phyloP scores from a whole-genome alignment of 2,888 invertebrate species.

The Ectropis crepuscularia region DNA sequence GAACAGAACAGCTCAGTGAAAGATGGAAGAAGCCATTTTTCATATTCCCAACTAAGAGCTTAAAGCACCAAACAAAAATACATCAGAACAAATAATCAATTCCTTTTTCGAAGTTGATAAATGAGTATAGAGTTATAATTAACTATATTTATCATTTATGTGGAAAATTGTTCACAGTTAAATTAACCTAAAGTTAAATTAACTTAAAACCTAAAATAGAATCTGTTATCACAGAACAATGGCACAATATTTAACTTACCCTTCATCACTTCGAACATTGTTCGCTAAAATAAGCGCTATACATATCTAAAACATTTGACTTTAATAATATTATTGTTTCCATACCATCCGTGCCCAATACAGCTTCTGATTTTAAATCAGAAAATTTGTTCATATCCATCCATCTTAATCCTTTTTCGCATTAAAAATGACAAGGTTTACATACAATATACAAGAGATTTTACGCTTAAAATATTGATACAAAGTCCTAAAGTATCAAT shows the following conservation, averaged over 20 bases:
- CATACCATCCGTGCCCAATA: slow-evolving; percentile 54
- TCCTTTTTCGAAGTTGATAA: too few relatives aligned
- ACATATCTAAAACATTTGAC: slow-evolving; percentile 32
- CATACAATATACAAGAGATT: not conserved
- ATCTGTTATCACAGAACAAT: slow-evolving; percentile 1
- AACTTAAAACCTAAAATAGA: too few relatives aligned
- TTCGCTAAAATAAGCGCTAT: slow-evolving; percentile 14
- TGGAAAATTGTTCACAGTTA: too few relatives aligned
- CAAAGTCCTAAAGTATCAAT: slow-evolving; percentile 10
- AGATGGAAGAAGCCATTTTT: too few relatives aligned
- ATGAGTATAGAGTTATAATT: too few relatives aligned
- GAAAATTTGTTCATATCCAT: slow-evolving; percentile 50
- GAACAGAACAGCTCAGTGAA: too few relatives aligned
- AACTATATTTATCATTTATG: too few relatives aligned
- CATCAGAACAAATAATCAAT: too few relatives aligned
- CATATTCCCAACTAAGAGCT: too few relatives aligned
- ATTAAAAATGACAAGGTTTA: not conserved
- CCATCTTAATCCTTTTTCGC: slow-evolving; percentile 10
- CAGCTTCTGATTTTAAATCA: slow-evolving; percentile 47
- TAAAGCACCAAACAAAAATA: too few relatives aligned
- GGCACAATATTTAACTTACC: slow-evolving; percentile 10
- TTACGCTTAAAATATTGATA: slow-evolving; percentile 2
- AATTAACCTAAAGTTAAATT: too few relatives aligned
- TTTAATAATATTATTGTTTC: slow-evolving; percentile 63
- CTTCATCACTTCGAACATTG: slow-evolving; percentile 15